Evolutionary conservation across 2,113 vertebrate species (phyloP), one percentile per base, ranked within the genome.

Genomic region (Budorcas taxicolor): DNA sequence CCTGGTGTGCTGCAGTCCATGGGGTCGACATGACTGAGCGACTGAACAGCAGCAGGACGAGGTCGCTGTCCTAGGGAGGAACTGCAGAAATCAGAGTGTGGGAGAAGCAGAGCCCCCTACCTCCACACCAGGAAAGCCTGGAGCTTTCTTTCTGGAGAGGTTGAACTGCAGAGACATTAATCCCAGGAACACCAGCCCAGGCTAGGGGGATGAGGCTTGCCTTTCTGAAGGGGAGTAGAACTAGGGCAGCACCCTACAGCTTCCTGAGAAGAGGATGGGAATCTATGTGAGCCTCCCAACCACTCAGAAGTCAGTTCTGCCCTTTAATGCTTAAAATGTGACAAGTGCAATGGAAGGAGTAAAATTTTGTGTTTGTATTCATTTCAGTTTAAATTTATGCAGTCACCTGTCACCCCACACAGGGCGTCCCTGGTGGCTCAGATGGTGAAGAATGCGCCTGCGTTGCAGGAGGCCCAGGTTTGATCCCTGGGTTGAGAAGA

Each of bases 191-290:
- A 16, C 31, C 43, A 55, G 7, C 47, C 36, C 84, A 29, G 40
- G 36, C 33, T 31, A 50, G 33, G 0, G 7, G 27, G n/a, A 23
- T 40, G 67, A 81, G 60, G 36, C 67, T 7, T 45, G 19, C 5
- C 52, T 50, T 90, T 29, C 52, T 57, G 58, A 74, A 81, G 4
- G 60, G 5, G 33, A 17, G 5, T 7, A 5, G 23, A 33, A 55
- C 64, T 50, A 21, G 58, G 86, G 5, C 1, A 4, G 7, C 0
- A 0, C 13, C 40, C 45, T 31, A 13, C 40, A 15, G 1, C 13
- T 7, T 13, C 47, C 14, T 13, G 2, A 40, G 19, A 8, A 36
- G 7, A 16, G 7, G 6, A 58, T 27, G 36, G 23, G 21, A 52
- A 4, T 5, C 2, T n/a, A 21, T 1, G 17, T 33, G 53, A 57